Conservation (phyloP, 1,140 invertebrate genomes). For the Papilio xuthus region DNA sequence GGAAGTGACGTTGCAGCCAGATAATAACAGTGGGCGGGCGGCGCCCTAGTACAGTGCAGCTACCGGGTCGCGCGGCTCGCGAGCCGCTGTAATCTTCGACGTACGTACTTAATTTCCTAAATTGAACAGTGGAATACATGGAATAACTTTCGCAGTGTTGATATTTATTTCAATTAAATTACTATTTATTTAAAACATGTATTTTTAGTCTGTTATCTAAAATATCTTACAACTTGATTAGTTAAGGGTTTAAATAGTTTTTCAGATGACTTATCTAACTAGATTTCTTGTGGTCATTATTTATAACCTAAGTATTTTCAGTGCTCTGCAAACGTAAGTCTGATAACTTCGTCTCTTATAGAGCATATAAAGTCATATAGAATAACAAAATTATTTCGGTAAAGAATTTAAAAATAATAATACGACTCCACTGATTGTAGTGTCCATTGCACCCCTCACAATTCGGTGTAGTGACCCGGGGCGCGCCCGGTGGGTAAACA, state of each 20-base stretch:
- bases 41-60: conserved; percentile 64
- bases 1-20: conserved; percentile 76
- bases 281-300: neutral
- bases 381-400: neutral
- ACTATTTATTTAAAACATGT: neutral
- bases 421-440: conserved; percentile 45
- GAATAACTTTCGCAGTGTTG: conserved; percentile 37
- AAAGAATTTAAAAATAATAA: conserved; percentile 4
- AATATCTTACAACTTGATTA: neutral
- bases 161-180: conserved; percentile 22
- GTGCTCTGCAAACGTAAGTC: neutral
- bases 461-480: conserved; percentile 68
- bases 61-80: conserved; percentile 64
- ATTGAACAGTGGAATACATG: conserved; percentile 53
- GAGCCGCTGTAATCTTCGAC: conserved; percentile 70
- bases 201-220: neutral
- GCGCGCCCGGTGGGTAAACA: conserved; percentile 61
- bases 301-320: neutral
- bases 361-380: neutral
- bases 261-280: neutral
- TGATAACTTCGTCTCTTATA: neutral
- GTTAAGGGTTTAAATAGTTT: neutral
- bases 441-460: conserved; percentile 60
- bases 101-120: conserved; percentile 67
- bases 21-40: conserved; percentile 64